phyloP scores from a whole-genome alignment of 2,113 vertebrate genomes.

The Azemiops feae region DNA sequence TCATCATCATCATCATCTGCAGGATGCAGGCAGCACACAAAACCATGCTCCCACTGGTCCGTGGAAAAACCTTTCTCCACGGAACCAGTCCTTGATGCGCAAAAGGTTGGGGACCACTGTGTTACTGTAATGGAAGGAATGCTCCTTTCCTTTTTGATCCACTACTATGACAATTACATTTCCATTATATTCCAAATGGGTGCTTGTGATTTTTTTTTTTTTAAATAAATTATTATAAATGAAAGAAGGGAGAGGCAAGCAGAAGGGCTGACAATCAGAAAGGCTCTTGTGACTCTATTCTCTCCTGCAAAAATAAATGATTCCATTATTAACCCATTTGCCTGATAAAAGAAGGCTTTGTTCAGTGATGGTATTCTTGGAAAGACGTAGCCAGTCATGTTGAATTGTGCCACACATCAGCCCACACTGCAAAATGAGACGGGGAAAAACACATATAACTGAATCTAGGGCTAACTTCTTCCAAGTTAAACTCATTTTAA shows the following conservation, averaged over 20 bases:
- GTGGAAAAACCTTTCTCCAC: no score
- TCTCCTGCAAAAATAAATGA: conserved; percentile 39
- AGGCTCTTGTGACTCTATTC: conserved; percentile 27
- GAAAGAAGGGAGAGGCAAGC: neutral
- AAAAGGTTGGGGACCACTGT: no score
- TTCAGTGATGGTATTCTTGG: neutral
- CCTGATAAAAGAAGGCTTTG: conserved; percentile 38
- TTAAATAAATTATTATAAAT: conserved; percentile 10
- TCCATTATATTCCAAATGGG: conserved; percentile 27
- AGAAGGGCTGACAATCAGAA: neutral
- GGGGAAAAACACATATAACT: neutral
- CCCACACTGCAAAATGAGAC: neutral
- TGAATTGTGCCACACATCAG: neutral
- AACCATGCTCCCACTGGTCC: no score
- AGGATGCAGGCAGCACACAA: no score
- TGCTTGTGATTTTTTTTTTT: conserved; percentile 26
- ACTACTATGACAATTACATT: conserved; percentile 30
- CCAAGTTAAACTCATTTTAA: neutral
- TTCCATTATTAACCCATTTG: conserved; percentile 31
- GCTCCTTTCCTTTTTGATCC: neutral
- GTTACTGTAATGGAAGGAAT: neutral
- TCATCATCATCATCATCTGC: no score
- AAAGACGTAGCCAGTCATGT: neutral
- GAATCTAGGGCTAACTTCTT: neutral
- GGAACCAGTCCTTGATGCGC: no score